phyloP scores from a whole-genome alignment of 2,797 vertebrate genomes.

The Pantherophis alleghaniensis region DNA sequence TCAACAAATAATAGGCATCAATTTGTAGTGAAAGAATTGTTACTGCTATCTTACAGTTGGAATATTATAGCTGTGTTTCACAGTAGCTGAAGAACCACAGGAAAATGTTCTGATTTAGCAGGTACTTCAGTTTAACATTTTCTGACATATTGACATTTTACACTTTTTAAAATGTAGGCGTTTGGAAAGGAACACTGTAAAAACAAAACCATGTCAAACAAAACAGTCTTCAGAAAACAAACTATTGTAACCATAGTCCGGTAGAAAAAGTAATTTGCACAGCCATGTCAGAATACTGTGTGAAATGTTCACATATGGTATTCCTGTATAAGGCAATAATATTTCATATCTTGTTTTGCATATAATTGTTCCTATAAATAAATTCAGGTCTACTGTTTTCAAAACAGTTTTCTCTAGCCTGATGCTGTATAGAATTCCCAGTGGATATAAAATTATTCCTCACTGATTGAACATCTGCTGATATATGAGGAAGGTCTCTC shows the following conservation, averaged over 20 bases:
- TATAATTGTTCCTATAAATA: not conserved
- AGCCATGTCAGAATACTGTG: not conserved
- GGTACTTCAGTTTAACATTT: not conserved
- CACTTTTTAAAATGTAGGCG: not conserved
- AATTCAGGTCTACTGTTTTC: not conserved
- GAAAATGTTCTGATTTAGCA: not conserved
- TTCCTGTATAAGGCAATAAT: not conserved
- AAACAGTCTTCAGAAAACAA: not conserved
- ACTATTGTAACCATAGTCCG: not conserved
- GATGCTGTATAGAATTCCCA: not conserved
- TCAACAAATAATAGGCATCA: not conserved
- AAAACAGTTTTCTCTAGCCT: not conserved
- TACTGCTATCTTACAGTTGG: not conserved
- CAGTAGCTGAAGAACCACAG: not conserved
- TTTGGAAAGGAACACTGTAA: not conserved
- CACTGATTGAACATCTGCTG: not conserved
- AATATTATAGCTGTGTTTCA: not conserved
- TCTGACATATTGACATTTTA: not conserved
- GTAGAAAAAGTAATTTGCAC: not conserved
- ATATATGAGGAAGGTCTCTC: not conserved
- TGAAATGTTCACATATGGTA: not conserved
- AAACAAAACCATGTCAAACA: not conserved
- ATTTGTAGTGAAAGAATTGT: constrained; percentile 7
- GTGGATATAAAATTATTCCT: not conserved
- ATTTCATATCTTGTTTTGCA: not conserved